A percentile compares a stretch with the other conserved stretches of the same genome.
phyloP scores from a whole-genome alignment of 1,140 invertebrate species.

The Antheraea pernyi region DNA sequence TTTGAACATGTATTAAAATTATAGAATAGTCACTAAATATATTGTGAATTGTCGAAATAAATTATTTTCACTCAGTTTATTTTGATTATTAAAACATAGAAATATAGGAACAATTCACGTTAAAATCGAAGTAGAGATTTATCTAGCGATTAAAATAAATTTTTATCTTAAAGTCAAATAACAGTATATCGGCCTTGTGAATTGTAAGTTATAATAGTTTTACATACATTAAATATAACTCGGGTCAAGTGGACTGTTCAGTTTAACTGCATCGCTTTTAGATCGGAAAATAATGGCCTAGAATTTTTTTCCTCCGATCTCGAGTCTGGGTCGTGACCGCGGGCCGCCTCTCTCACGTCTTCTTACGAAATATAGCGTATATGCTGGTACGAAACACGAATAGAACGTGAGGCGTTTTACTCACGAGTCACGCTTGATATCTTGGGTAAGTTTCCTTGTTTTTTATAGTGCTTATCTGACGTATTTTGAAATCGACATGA shows the following conservation, averaged over 20 bases:
- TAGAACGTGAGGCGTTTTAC: slow-evolving; percentile 19
- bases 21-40: too few species aligned
- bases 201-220: background rate
- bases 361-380: slow-evolving; percentile 25
- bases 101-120: background rate
- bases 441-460: background rate
- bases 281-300: background rate
- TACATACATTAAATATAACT: background rate
- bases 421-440: slow-evolving; percentile 11
- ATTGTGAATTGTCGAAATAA: too few species aligned
- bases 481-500: too few species aligned
- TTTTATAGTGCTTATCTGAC: background rate
- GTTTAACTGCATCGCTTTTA: background rate
- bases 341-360: slow-evolving; percentile 20
- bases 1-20: too few species aligned
- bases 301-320: slow-evolving; percentile 12
- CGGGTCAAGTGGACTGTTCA: background rate
- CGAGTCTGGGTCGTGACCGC: slow-evolving; percentile 21
- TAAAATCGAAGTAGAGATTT: background rate
- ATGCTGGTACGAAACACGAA: slow-evolving; percentile 9
- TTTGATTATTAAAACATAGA: too few species aligned
- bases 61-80: too few species aligned
- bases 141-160: background rate
- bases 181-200: background rate
- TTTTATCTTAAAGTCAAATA: background rate